phyloP scores from a whole-genome alignment of 1,140 invertebrate genomes.

The Phthorimaea operculella region DNA sequence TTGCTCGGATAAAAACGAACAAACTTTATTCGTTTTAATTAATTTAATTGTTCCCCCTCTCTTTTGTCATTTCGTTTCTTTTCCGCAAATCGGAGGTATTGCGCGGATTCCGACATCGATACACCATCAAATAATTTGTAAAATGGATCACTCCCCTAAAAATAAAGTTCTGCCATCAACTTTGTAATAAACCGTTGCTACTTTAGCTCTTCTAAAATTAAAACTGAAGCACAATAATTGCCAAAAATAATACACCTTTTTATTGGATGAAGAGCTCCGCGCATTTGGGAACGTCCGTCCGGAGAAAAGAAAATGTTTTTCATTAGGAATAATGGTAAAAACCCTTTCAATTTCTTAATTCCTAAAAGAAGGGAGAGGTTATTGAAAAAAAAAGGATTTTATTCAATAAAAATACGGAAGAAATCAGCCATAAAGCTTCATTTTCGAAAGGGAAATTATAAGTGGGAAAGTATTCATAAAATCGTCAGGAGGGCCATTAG shows the following conservation, averaged over 20 bases:
- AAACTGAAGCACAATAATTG: no score
- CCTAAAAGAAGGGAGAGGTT: constrained; percentile 30
- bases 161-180: no score
- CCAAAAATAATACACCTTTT: no score
- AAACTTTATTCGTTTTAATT: constrained; percentile 40
- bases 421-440: constrained; percentile 29
- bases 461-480: constrained; percentile 25
- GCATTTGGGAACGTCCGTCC: no score
- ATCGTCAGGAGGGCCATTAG: constrained; percentile 19
- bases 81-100: constrained; percentile 11
- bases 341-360: constrained; percentile 34
- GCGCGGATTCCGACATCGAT: background rate
- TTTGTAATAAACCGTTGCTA: no score
- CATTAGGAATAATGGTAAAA: constrained; percentile 14
- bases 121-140: no score
- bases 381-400: constrained; percentile 42
- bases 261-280: no score
- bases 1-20: constrained; percentile 27
- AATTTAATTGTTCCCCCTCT: constrained; percentile 35
- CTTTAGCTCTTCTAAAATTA: no score
- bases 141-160: no score
- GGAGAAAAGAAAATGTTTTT: constrained; percentile 1
- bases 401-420: constrained; percentile 32
- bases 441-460: constrained; percentile 37
- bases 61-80: constrained; percentile 15